Evolutionary conservation across 2,888 invertebrate genomes (phyloP), one percentile per base, ranked within the genome.

Genomic region (Scaeva pyrastri): DNA sequence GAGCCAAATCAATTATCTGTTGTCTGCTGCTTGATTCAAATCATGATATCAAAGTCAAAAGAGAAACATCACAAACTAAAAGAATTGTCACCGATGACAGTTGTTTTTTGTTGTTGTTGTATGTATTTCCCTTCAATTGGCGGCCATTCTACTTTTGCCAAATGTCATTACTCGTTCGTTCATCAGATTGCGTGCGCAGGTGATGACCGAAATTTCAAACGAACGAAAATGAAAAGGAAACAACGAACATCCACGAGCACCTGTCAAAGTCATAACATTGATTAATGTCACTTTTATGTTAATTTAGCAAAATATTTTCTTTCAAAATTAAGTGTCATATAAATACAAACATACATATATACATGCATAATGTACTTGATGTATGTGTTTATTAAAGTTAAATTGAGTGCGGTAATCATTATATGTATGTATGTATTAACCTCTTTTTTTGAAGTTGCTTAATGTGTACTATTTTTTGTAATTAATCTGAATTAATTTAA

Each of bases 1-100:
- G 91, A 91, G 92, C 91, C 91, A 89, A 86, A 88, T 88, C 91
- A 91, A 91, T 91, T 91, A 91, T 90, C 90, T 89, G 88, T 88
- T 89, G 91, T 91, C 91, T 91, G 89, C 16, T 50, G 75, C 2
- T 75, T 76, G 87, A 83, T 87, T 83, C 78, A 71, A 60, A 83
- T 87, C 72, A 79, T 83, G 87, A 87, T 86, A 86, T 82, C 64
- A 48, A 26, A 64, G 11, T 73, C 39, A 41, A 71, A 58, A 48
- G 31, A 48, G 31, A 66, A 66, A 66, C 19, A 45, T 31, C 31
- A 45, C 21, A 41, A 16, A 58, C 55, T 16, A 36, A 48, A 43
- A 41, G 14, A 76, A 80, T 68, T 85, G 85, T 81, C 81, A 81
- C 72, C 31, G 55, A 36, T 80, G 80, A 64, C 80, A 75, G 66